phyloP scores from a whole-genome alignment of 2,113 vertebrate genomes.

The Urocolius indicus region DNA sequence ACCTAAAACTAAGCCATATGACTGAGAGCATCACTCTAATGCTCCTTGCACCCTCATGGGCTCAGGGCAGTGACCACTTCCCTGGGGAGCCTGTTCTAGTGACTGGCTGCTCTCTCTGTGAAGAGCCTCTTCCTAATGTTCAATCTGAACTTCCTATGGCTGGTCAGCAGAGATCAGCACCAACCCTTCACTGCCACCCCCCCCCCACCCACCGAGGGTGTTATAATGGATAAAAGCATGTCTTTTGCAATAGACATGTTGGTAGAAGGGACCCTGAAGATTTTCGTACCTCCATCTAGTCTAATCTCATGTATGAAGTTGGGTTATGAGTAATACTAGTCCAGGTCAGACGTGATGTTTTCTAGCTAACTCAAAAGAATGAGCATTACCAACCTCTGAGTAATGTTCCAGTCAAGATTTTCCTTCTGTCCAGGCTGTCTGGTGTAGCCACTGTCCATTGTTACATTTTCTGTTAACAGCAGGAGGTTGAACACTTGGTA shows the following conservation, averaged over 20 bases:
- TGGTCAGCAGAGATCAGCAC: background rate
- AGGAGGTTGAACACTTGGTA: background rate
- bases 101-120: background rate
- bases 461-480: background rate
- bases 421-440: background rate
- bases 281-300: background rate
- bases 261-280: background rate
- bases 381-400: background rate
- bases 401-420: background rate
- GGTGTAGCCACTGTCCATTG: background rate
- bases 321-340: background rate
- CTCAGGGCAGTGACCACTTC: background rate
- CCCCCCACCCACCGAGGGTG: too few species aligned
- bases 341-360: background rate
- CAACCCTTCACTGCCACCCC: background rate
- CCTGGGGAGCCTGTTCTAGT: background rate
- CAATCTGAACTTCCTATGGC: background rate
- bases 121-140: background rate
- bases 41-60: background rate
- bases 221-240: background rate
- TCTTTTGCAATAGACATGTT: background rate
- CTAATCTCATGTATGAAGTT: background rate
- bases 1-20: background rate
- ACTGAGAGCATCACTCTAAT: rapidly evolving
- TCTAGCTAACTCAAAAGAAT: background rate